Evolutionary conservation across 30 jellyfish, hydroid and myxozoan species (phyloP).

Genomic region (Cassiopea andromeda): DNA sequence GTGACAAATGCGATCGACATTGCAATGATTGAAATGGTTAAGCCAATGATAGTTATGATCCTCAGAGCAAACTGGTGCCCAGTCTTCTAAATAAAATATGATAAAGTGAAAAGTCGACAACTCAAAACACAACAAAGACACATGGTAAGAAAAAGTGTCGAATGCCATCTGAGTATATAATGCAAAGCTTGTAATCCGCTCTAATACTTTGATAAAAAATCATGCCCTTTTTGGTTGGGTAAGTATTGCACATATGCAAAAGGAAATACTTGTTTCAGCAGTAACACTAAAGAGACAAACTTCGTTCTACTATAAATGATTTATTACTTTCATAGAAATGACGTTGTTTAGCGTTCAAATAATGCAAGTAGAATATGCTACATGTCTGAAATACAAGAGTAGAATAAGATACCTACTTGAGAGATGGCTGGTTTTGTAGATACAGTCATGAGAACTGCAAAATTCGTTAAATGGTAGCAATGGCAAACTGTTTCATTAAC

Average conservation of each 20-base stretch:
- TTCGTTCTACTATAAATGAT: too few species aligned
- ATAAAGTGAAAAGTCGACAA: neutral
- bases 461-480: conserved; percentile 89
- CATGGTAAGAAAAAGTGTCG: neutral
- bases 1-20: conserved; percentile 78
- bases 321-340: too few species aligned
- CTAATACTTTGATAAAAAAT: too few species aligned
- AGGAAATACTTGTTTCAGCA: too few species aligned
- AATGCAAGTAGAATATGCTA: too few species aligned
- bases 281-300: too few species aligned
- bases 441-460: conserved; percentile 89
- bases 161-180: neutral
- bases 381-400: neutral
- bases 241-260: too few species aligned
- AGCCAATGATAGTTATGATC: conserved; percentile 66
- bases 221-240: too few species aligned
- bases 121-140: neutral
- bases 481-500: conserved; percentile 67
- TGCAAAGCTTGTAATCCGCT: too few species aligned
- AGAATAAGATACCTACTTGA: conserved; percentile 1
- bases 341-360: too few species aligned
- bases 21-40: conserved; percentile 78
- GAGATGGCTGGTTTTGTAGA: conserved; percentile 38
- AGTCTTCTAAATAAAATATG: conserved; percentile 10
- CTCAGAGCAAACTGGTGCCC: conserved; percentile 71